These are phyloP conservation scores for Pantelozetes paolii DNA, from an alignment of 2,888 invertebrate genomes.

Conservation along the genomic window DNA sequence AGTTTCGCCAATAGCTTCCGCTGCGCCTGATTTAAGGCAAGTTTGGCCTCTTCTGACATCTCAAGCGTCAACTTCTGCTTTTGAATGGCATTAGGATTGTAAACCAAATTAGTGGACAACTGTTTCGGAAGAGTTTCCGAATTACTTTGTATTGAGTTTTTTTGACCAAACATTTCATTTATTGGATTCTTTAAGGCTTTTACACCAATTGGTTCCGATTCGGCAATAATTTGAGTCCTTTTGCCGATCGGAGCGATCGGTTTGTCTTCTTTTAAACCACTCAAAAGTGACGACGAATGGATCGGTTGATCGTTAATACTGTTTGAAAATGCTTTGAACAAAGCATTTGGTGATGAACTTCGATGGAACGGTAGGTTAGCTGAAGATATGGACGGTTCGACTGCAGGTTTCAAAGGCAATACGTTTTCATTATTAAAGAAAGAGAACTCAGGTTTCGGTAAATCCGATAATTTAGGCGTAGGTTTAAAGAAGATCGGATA, in stretches of 20 bases:
- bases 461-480: neutral
- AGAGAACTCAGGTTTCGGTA: slow-evolving; percentile 17
- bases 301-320: neutral
- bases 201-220: neutral
- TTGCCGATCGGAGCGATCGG: slow-evolving; percentile 1
- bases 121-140: neutral
- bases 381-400: neutral
- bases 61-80: too few relatives aligned
- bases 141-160: neutral
- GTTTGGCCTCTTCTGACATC: neutral
- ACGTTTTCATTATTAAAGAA: neutral
- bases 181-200: neutral
- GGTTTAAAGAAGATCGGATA: neutral
- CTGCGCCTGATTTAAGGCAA: neutral
- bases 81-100: neutral
- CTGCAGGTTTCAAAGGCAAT: neutral
- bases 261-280: neutral
- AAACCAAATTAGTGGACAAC: neutral
- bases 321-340: neutral
- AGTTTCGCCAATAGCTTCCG: slow-evolving; percentile 14
- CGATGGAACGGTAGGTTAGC: neutral
- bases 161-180: neutral
- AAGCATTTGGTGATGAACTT: neutral
- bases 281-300: neutral
- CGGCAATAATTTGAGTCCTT: neutral